Conservation (phyloP, 2,888 invertebrate species). For the Orthosia incerta region DNA sequence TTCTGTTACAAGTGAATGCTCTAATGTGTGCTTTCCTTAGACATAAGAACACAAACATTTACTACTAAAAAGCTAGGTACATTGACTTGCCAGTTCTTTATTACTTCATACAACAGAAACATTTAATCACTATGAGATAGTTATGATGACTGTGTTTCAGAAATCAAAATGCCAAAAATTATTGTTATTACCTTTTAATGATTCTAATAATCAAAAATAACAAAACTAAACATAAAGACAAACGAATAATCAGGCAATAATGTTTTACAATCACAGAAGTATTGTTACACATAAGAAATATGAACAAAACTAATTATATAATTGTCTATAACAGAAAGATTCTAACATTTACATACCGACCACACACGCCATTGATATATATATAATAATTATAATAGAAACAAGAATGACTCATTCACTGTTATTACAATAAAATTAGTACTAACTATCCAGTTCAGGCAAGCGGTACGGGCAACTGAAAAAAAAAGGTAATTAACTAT, state of each 20-base stretch:
- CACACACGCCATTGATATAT: slow-evolving; percentile 54
- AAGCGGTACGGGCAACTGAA: slow-evolving; percentile 75
- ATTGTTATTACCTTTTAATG: slow-evolving; percentile 63
- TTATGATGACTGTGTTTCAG: slow-evolving; percentile 45
- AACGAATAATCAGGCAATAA: slow-evolving; percentile 76
- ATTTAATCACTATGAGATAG: slow-evolving; percentile 36
- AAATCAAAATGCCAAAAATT: slow-evolving; percentile 62
- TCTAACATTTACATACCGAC: slow-evolving; percentile 71
- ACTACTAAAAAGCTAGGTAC: slow-evolving; percentile 40
- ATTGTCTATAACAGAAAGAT: slow-evolving; percentile 67
- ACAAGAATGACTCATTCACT: slow-evolving; percentile 76
- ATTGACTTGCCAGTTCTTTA: slow-evolving; percentile 34
- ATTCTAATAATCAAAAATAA: slow-evolving; percentile 67
- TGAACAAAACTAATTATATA: slow-evolving; percentile 66
- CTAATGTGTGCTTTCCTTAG: slow-evolving; percentile 10
- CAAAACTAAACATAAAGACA: slow-evolving; percentile 73
- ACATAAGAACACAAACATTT: slow-evolving; percentile 18
- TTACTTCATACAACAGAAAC: slow-evolving; percentile 24
- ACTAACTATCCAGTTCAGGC: slow-evolving; percentile 78
- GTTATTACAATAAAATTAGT: slow-evolving; percentile 70
- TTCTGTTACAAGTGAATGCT: slow-evolving; percentile 15
- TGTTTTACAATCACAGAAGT: slow-evolving; percentile 81
- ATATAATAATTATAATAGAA: slow-evolving; percentile 66
- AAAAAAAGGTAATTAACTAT: slow-evolving; percentile 57
- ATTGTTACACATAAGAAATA: slow-evolving; percentile 70